Percentiles rank a stretch among this genome's conserved stretches.
Conservation (phyloP, 30 jellyfish, hydroid and myxozoan genomes). For the Rhopilema esculentum region DNA sequence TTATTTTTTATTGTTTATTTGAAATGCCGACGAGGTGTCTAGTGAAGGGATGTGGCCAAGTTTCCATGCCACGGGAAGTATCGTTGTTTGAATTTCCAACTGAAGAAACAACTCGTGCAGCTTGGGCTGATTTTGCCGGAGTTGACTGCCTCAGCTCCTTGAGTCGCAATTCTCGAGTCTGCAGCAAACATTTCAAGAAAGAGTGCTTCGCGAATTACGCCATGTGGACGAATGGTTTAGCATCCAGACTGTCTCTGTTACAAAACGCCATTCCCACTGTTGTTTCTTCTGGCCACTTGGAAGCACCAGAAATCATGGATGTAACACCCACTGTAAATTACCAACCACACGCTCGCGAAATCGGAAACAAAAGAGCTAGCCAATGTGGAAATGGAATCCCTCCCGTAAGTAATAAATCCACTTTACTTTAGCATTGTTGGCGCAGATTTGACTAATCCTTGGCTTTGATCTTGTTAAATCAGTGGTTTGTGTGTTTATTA, state of each 20-base stretch:
- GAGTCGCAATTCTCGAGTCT: neutral
- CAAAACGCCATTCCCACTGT: conserved; percentile 8
- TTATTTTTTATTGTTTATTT: too few relatives aligned
- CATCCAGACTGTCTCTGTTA: neutral
- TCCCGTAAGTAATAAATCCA: neutral
- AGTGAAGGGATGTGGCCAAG: too few relatives aligned
- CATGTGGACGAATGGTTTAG: conserved; percentile 1
- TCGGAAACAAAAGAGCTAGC: neutral
- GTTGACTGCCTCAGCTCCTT: neutral
- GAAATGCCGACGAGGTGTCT: too few relatives aligned
- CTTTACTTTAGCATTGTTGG: neutral
- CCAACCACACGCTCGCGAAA: neutral
- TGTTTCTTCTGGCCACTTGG: neutral
- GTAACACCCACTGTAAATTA: neutral
- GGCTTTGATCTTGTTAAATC: neutral
- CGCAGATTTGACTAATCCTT: neutral
- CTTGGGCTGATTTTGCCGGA: neutral
- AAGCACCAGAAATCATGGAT: conserved; percentile 1
- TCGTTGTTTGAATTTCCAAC: too few relatives aligned
- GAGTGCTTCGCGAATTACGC: conserved; percentile 1
- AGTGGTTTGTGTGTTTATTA: neutral
- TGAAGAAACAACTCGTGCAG: too few relatives aligned
- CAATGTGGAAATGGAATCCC: conserved; percentile 4
- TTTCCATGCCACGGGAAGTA: too few relatives aligned
- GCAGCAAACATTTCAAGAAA: neutral